Base-by-base conservation (phyloP, 2,888 invertebrate genomes). In the Pharmacophagus antenor region DNA sequence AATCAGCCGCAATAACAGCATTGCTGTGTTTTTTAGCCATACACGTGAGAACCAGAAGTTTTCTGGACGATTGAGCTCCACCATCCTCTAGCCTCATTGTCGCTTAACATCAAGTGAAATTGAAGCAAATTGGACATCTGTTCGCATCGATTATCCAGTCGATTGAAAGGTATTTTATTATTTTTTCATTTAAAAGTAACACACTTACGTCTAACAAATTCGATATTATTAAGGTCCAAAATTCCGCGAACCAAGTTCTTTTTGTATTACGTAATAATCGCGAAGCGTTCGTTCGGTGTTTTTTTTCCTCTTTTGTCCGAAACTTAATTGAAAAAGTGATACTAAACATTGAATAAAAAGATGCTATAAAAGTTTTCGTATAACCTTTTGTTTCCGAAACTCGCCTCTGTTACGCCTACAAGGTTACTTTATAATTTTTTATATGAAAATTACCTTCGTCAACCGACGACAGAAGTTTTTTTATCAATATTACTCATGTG, bases 251-350 rank as follows among this genome's bases (percentile, higher is more conserved):
- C n/a, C n/a, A n/a, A n/a, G 5, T 37, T 31, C 10, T 3, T n/a
- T 37, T 37, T 37, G 37, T 31, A 31, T 37, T 37, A 15, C 6
- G n/a, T n/a, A 37, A 15, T 37, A 37, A 37, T 37, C 37, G 1
- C n/a, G 6, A n/a, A 8, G 37, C 37, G n/a, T 37, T 37, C n/a
- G n/a, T n/a, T 37, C n/a, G n/a, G n/a, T 15, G 12, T 51, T 51
- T 18, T 31, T 25, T 6, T 51, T 21, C 15, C 20, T 22, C 52
- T 52, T 52, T 52, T 52, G 52, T 52, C 15, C 22, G 20, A 31
- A 37, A 37, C 22, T 42, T 41, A 41, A 52, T 52, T 52, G 41
- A 52, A 52, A 52, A 52, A 41, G 52, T 42, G 41, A n/a, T n/a
- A n/a, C 52, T 41, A 52, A 41, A 52, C 37, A 22, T 52, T 41